Percentiles rank a stretch among this genome's conserved stretches.
phyloP scores from a whole-genome alignment of 2,888 invertebrate genomes.

The Eupithecia subumbrata region DNA sequence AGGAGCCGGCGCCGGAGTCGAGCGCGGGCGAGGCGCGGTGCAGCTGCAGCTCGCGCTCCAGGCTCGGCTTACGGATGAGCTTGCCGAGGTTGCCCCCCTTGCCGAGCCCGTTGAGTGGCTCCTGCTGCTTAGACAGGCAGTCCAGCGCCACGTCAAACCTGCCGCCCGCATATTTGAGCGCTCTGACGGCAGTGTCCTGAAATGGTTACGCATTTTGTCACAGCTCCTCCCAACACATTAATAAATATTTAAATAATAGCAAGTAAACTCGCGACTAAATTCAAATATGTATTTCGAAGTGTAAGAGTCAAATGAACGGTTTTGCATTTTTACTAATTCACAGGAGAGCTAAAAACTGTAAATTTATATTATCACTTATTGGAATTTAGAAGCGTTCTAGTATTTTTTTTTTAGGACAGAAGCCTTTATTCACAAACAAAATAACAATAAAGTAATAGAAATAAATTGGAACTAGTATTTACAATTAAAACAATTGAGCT shows the following conservation, averaged over 20 bases:
- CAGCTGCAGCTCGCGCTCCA: slow-evolving; percentile 91
- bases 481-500: no score
- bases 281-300: no score
- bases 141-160: slow-evolving; percentile 88
- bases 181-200: slow-evolving; percentile 88
- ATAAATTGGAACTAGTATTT: no score
- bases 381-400: no score
- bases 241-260: background rate
- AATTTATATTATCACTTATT: no score
- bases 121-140: slow-evolving; percentile 85
- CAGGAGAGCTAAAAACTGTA: no score
- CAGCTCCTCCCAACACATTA: background rate
- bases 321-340: no score
- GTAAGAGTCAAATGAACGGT: no score
- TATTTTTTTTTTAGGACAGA: no score
- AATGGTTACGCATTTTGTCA: slow-evolving; percentile 43
- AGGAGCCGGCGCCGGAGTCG: slow-evolving; percentile 94
- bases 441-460: no score
- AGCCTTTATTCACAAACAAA: no score
- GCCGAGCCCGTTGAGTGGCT: slow-evolving; percentile 80
- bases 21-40: slow-evolving; percentile 93
- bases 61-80: slow-evolving; percentile 93
- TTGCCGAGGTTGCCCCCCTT: slow-evolving; percentile 82
- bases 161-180: slow-evolving; percentile 88
- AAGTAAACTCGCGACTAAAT: background rate